Conservation (phyloP, 2,797 vertebrate species). For the Micrastur ruficollis region DNA sequence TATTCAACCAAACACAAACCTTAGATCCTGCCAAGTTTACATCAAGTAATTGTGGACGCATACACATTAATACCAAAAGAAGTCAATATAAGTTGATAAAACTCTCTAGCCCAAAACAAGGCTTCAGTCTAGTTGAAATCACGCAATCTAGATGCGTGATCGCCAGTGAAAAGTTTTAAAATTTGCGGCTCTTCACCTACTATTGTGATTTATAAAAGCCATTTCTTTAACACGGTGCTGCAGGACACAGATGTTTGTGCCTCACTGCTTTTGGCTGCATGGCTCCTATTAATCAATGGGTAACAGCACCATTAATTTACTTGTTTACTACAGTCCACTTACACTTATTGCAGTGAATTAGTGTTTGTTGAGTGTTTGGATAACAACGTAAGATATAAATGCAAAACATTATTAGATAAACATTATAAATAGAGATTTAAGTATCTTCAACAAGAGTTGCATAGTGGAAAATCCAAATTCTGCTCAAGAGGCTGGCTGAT, state of each 20-base stretch:
- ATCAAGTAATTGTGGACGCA: neutral
- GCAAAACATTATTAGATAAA: neutral
- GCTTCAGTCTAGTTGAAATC: neutral
- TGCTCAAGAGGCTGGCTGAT: neutral
- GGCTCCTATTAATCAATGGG: neutral
- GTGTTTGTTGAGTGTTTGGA: neutral
- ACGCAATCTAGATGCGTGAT: neutral
- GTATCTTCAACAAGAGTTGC: neutral
- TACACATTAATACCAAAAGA: neutral
- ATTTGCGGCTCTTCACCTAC: neutral
- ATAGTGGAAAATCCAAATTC: neutral
- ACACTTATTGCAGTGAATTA: neutral
- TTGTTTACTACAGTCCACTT: conserved; percentile 22
- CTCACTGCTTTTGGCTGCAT: neutral
- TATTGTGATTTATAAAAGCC: neutral
- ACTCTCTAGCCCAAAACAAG: neutral
- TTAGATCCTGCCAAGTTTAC: neutral
- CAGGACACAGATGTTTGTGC: neutral
- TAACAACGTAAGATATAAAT: neutral
- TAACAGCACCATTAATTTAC: neutral
- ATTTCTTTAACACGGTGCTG: neutral
- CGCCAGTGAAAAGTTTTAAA: neutral
- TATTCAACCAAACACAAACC: neutral
- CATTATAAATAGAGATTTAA: conserved; percentile 1
- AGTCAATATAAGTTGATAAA: neutral